phyloP scores from a whole-genome alignment of 2,113 vertebrate species.

The Pipra filicauda region DNA sequence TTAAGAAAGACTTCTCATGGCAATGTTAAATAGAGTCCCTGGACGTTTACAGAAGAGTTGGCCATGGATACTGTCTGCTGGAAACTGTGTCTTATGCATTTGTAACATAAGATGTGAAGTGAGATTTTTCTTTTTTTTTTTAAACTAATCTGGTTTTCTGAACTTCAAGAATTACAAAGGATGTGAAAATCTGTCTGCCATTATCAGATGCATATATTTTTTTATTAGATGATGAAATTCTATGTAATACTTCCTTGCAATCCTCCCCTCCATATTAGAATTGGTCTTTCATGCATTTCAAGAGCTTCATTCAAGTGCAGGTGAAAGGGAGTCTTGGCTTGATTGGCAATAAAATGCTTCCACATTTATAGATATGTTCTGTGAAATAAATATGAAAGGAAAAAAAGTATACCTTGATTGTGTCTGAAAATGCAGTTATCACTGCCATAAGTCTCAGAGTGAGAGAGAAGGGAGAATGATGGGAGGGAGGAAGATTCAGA shows the following conservation, averaged over 20 bases:
- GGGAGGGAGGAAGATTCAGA: not conserved
- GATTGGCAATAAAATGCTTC: not conserved
- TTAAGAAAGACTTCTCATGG: constrained; percentile 31
- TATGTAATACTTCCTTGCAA: not conserved
- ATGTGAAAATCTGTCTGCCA: not conserved
- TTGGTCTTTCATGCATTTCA: not conserved
- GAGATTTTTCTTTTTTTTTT: not conserved
- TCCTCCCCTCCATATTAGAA: not conserved
- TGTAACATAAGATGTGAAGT: not conserved
- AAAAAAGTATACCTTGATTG: not conserved
- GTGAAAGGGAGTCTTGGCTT: not conserved
- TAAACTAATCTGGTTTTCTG: not conserved
- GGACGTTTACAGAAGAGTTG: constrained; percentile 11
- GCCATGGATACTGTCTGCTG: not conserved
- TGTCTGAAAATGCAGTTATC: not conserved
- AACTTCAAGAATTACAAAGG: not conserved
- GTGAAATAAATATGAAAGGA: not conserved
- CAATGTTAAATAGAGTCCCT: not conserved
- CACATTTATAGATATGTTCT: not conserved
- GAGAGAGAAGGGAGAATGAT: not conserved
- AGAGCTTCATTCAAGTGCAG: not conserved
- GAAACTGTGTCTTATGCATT: not conserved
- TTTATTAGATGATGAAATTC: not conserved
- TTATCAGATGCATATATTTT: not conserved
- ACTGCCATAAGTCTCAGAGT: not conserved